Conservation (phyloP, 53 echinoderm and acorn worm species). For the Arbacia lixula region DNA sequence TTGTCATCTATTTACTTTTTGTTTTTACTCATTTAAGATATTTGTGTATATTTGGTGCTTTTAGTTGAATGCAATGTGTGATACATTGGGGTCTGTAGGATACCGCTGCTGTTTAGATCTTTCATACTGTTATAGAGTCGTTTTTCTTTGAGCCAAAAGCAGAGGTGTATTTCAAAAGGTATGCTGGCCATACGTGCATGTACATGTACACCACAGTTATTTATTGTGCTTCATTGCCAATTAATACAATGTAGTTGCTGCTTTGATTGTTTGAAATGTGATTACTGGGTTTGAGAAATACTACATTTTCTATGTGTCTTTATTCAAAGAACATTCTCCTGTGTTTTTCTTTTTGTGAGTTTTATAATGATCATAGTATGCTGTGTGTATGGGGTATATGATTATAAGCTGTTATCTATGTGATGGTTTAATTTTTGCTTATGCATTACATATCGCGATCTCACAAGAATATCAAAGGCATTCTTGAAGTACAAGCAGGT, state of each 20-base stretch:
- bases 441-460: too few species aligned
- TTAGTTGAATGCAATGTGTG: slow-evolving; percentile 1
- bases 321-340: too few species aligned
- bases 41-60: slow-evolving; percentile 37
- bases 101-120: slow-evolving; percentile 31
- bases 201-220: background rate
- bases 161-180: background rate
- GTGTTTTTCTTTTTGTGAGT: too few species aligned
- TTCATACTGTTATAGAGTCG: background rate
- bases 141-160: background rate
- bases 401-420: too few species aligned
- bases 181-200: slow-evolving; percentile 29
- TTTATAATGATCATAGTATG: too few species aligned
- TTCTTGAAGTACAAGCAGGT: too few species aligned
- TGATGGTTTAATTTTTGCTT: too few species aligned
- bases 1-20: too few species aligned
- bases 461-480: too few species aligned
- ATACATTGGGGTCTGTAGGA: background rate
- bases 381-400: too few species aligned
- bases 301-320: slow-evolving; percentile 9
- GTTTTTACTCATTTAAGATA: too few species aligned
- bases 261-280: background rate
- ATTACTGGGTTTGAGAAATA: background rate
- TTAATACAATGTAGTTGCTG: too few species aligned
- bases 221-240: slow-evolving; percentile 1